These are phyloP conservation scores for Panulirus ornatus DNA, from an alignment of 1,140 invertebrate genomes.

Conservation along the genomic window DNA sequence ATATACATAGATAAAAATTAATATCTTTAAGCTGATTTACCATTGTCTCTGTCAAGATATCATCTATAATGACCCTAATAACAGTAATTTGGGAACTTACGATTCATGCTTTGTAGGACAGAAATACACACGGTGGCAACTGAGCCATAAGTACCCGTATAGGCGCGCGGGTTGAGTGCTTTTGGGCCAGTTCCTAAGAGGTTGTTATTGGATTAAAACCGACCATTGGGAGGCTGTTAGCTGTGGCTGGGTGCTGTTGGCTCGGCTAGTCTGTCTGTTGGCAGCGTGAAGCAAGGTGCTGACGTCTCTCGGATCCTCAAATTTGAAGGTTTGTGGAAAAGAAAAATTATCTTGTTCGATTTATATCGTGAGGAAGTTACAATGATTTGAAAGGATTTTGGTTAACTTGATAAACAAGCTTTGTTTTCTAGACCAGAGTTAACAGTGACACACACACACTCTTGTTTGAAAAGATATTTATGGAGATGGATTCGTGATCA, in stretches of 20 bases:
- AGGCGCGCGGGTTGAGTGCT: constrained; percentile 60
- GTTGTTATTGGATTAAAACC: constrained; percentile 53
- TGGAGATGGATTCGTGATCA: too few species aligned
- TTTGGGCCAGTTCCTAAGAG: constrained; percentile 48
- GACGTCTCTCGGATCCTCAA: not conserved
- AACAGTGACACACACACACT: too few species aligned
- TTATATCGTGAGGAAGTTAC: not conserved
- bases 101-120: not conserved
- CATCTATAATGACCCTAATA: too few species aligned
- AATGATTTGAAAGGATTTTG: not conserved
- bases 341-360: too few species aligned
- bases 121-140: constrained; percentile 28
- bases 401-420: not conserved
- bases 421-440: too few species aligned
- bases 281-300: not conserved
- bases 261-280: not conserved
- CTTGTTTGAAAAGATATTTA: too few species aligned
- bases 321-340: too few species aligned
- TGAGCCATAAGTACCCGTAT: constrained; percentile 68
- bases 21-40: too few species aligned
- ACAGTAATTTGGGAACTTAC: too few species aligned
- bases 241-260: not conserved
- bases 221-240: constrained; percentile 1
- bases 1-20: not conserved
- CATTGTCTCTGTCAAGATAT: too few species aligned